Conservation (phyloP, 2,888 invertebrate species). For the Lapara coniferarum region DNA sequence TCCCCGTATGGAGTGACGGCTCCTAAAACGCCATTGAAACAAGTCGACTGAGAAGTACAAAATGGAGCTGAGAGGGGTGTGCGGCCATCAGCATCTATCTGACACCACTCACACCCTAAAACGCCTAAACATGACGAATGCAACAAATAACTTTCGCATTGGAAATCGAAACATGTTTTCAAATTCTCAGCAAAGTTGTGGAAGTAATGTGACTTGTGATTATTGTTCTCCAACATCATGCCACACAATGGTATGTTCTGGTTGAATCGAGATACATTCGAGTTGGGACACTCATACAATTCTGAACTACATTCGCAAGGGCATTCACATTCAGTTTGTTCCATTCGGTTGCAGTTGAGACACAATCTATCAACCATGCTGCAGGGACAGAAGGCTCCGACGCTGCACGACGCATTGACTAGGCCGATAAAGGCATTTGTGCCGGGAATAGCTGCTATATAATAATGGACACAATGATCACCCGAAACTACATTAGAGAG, state of each 20-base stretch:
- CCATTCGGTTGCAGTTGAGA: conserved; percentile 96
- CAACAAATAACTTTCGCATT: conserved; percentile 86
- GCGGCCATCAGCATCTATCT: conserved; percentile 89
- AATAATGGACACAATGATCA: conserved; percentile 94
- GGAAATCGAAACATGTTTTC: conserved; percentile 86
- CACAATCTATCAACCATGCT: conserved; percentile 94
- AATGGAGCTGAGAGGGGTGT: conserved; percentile 87
- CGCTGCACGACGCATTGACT: conserved; percentile 93
- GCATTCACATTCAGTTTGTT: conserved; percentile 97
- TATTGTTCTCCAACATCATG: conserved; percentile 75
- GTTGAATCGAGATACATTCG: conserved; percentile 59
- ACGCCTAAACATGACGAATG: conserved; percentile 88
- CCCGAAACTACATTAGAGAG: conserved; percentile 93
- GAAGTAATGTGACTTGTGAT: conserved; percentile 78
- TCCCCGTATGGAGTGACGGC: conserved; percentile 93
- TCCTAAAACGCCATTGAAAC: conserved; percentile 94
- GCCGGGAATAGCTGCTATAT: conserved; percentile 90
- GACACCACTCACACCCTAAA: conserved; percentile 96
- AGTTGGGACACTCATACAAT: conserved; percentile 66
- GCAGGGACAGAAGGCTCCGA: conserved; percentile 95
- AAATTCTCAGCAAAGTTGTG: conserved; percentile 80
- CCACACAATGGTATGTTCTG: conserved; percentile 73
- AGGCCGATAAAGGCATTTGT: conserved; percentile 96
- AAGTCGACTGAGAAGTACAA: conserved; percentile 91
- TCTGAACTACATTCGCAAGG: conserved; percentile 93